These are phyloP conservation scores for Notechis scutatus DNA, from an alignment of 2,113 vertebrate genomes.

Conservation along the genomic window DNA sequence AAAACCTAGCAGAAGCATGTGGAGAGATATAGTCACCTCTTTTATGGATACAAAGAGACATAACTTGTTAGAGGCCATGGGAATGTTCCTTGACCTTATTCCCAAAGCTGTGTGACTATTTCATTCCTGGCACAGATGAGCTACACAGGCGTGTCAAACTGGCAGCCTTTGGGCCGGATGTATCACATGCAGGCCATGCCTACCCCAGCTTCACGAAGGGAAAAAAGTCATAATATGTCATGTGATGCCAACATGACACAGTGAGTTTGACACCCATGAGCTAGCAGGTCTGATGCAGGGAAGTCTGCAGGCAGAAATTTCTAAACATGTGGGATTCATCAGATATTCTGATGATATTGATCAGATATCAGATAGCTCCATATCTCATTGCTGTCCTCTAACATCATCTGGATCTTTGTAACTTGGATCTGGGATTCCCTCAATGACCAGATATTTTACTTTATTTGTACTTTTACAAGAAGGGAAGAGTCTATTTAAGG, in stretches of 20 bases:
- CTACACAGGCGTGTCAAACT: too few species aligned
- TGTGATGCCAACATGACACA: too few species aligned
- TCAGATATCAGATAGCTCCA: not conserved
- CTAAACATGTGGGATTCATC: not conserved
- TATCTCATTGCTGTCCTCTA: not conserved
- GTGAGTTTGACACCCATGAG: too few species aligned
- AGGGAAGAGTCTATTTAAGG: not conserved
- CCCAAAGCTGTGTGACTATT: not conserved
- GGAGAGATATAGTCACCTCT: not conserved
- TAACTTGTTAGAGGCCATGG: not conserved
- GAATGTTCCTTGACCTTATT: not conserved
- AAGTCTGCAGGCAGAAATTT: not conserved
- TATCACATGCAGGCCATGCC: too few species aligned
- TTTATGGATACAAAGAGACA: not conserved
- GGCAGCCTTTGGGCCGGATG: too few species aligned
- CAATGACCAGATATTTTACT: not conserved
- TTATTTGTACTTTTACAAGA: not conserved
- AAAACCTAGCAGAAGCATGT: not conserved
- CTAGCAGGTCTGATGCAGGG: not conserved
- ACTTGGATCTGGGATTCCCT: not conserved
- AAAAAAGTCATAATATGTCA: too few species aligned
- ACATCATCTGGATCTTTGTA: not conserved
- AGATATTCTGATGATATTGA: not conserved
- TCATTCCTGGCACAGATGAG: not conserved
- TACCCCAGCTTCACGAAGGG: too few species aligned